Conservation (phyloP, 2,113 vertebrate genomes). For the Promerops cafer region DNA sequence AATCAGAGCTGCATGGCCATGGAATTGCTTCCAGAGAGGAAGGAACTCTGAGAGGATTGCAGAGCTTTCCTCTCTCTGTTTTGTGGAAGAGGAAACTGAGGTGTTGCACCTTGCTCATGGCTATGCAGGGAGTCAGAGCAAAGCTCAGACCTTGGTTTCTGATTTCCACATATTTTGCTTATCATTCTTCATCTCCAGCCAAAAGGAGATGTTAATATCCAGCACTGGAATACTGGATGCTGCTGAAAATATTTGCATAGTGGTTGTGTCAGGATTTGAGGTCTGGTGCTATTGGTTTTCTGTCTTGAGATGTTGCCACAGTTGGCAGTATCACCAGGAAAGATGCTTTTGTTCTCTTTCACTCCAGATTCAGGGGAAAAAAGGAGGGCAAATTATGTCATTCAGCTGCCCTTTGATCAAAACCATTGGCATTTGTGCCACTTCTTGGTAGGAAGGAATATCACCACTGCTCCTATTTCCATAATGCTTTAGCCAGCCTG, state of each 20-base stretch:
- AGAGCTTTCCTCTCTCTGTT: not conserved
- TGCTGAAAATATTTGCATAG: not conserved
- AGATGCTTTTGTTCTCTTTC: not conserved
- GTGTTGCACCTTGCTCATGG: not conserved
- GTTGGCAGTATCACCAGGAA: not conserved
- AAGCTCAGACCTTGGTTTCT: not conserved
- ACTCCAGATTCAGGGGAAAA: not conserved
- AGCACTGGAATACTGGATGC: not conserved
- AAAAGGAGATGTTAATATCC: not conserved
- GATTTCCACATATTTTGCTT: not conserved
- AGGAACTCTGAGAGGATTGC: not conserved
- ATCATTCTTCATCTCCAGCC: not conserved
- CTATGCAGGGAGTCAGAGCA: not conserved
- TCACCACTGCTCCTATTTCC: not conserved
- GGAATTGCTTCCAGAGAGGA: not conserved
- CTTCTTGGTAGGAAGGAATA: not conserved
- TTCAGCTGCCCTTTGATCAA: not conserved
- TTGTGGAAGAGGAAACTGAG: not conserved
- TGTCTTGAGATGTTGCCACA: not conserved
- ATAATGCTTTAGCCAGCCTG: not conserved
- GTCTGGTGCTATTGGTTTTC: not conserved
- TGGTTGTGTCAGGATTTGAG: not conserved
- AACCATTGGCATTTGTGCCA: not conserved
- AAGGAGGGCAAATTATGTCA: not conserved
- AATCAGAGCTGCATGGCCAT: not conserved